A percentile compares a stretch with the other conserved stretches of the same genome.
These are phyloP conservation scores for Gymnocephalus cernua DNA, from an alignment of 2,113 vertebrate species.

Conservation along the genomic window DNA sequence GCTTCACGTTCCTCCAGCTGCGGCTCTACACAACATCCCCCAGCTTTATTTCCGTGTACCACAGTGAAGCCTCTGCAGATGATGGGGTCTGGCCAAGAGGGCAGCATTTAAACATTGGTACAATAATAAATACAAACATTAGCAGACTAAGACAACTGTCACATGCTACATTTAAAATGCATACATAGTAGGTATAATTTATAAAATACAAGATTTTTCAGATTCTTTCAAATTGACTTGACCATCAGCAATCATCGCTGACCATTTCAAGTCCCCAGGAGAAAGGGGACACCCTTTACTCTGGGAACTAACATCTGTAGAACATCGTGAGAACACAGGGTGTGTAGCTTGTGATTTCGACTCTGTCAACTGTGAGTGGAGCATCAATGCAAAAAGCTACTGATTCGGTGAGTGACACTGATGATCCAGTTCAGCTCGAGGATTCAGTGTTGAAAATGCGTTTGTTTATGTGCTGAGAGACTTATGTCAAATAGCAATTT, in stretches of 20 bases:
- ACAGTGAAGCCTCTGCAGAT: slow-evolving; percentile 11
- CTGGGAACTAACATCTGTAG: neutral
- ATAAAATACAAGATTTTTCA: neutral
- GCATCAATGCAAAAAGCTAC: slow-evolving; percentile 1
- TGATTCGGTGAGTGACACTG: neutral
- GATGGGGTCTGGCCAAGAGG: neutral
- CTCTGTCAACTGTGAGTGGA: slow-evolving; percentile 5
- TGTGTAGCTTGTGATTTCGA: neutral
- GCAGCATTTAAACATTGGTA: neutral
- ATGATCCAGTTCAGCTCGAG: neutral
- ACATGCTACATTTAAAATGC: neutral
- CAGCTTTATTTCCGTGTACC: neutral
- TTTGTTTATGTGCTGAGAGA: neutral
- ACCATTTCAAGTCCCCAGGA: neutral
- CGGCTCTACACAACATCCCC: neutral
- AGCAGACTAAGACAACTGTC: neutral
- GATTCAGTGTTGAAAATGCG: neutral
- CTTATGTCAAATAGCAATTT: neutral
- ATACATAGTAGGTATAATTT: neutral
- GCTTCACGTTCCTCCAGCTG: neutral
- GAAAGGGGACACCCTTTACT: neutral
- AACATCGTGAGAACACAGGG: neutral
- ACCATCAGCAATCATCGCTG: neutral
- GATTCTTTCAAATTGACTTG: neutral
- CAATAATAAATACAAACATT: neutral